phyloP scores from a whole-genome alignment of 2,113 vertebrate genomes.

The Rhegmatorhina hoffmannsi region DNA sequence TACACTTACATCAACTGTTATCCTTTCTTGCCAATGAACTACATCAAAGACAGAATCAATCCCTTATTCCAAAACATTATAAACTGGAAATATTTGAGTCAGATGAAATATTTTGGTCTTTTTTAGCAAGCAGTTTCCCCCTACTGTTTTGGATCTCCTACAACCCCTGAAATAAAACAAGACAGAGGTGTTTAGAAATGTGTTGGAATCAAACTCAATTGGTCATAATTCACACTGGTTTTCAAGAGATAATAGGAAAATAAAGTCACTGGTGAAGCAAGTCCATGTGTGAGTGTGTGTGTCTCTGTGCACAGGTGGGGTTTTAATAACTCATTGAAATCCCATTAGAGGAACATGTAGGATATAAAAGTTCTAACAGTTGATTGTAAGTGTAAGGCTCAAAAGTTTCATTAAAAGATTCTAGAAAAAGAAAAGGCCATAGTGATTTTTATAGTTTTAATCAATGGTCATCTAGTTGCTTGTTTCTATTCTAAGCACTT shows the following conservation, averaged over 20 bases:
- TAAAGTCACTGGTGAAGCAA: neutral
- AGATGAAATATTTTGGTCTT: neutral
- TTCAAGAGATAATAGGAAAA: neutral
- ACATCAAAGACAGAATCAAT: neutral
- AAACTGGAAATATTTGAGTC: slow-evolving; percentile 68
- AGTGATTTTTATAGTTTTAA: neutral
- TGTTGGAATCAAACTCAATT: neutral
- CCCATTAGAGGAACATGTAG: neutral
- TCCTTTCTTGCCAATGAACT: neutral
- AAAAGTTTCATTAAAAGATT: neutral
- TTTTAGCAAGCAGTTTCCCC: neutral
- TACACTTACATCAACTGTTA: neutral
- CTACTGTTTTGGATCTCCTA: neutral
- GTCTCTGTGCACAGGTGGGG: no score
- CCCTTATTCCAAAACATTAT: slow-evolving; percentile 6
- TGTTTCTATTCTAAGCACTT: neutral
- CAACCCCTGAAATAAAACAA: neutral
- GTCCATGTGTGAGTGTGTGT: accelerated
- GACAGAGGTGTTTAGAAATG: neutral
- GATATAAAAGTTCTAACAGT: neutral
- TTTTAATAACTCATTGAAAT: neutral
- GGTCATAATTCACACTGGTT: neutral
- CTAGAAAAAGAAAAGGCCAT: neutral
- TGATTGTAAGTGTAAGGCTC: neutral
- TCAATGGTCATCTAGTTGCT: neutral